Base-by-base conservation (phyloP, 2,797 vertebrate genomes). In the Poeciliopsis gracilis region DNA sequence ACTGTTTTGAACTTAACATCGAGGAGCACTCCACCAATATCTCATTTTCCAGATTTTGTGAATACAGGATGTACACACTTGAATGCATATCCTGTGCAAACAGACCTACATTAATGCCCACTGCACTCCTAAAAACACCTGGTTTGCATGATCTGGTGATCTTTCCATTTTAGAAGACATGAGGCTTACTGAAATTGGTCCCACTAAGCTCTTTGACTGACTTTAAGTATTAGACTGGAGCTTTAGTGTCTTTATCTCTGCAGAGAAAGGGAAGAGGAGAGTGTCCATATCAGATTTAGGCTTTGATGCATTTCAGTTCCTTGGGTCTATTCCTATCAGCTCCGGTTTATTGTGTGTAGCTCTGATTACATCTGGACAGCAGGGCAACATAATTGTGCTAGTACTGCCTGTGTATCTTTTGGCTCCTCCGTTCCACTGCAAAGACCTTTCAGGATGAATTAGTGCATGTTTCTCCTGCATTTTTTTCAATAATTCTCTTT, bases 341-440 rank as follows among this genome's bases (percentile, higher is more conserved):
- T 86, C 69, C 75, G 84, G 91, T 93, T 94, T 93, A 91, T 92
- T 86, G 82, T 83, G 83, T 80, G 86, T 73, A 63, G 72, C 77
- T 76, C 63, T 16, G 93, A 94, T 93, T 88, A 80, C 88, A 93
- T 93, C 91, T 90, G 89, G 86, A 92, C 88, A 92, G 83, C 79
- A 91, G 86, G 86, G 72, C 70, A 82, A 85, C 88, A 87, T 92
- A 92, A 94, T 92, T 93, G 90, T 92, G 88, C 81, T 70, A 78
- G 57, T 83, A 77, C 75, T 63, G 82, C 81, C 79, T 74, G 80
- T 88, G 82, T 91, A 87, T 89, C 83, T 84, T 87, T 82, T 69
- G 82, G 82, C 86, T 88, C 67, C 73, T 46, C 79, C 85, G 84
- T 88, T 90, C 76, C 16, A 45, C 38, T 51, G 79, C 86, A 85